Evolutionary conservation across 2,113 vertebrate species (phyloP), one percentile per base, ranked within the genome.

Genomic region (Odobenus rosmarus): DNA sequence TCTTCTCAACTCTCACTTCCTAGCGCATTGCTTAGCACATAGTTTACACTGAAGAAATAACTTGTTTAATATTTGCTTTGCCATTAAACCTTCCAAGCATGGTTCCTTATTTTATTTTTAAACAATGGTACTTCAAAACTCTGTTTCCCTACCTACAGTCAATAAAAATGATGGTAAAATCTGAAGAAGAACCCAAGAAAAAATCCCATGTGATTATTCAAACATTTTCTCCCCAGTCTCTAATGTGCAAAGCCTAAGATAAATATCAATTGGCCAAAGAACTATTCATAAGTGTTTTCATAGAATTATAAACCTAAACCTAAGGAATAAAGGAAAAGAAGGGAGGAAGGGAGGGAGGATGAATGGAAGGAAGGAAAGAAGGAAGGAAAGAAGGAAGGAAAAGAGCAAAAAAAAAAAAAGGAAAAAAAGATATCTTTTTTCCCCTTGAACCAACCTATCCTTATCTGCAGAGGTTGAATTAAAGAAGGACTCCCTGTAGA

Each of bases 21-120:
- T 31, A 31, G 4, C 16, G 24, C 18, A 15, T 36, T 8, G 62
- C n/a, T 61, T 55, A n/a, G 62, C 31, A 55, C 28, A 55, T 0
- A 28, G n/a, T 72, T 81, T 64, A 81, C n/a, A 19, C 3, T 28
- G 33, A 87, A 67, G 28, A 90, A 81, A 57, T 90, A 57, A 57
- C 4, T 90, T 67, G n/a, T 76, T 23, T 16, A 49, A 64, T n/a
- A 51, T 67, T 46, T 90, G 18, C 15, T 55, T 72, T 62, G 7
- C 31, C 10, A 13, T 74, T 72, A 64, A n/a, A 72, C 12, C n/a
- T 64, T 55, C 3, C 31, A 67, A 57, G 11, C 4, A 3, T 19
- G 39, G 21, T 49, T 88, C 51, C 24, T 77, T 55, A 88, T 86
- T 53, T 82, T 59, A 77, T 46, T 77, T 36, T 83, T 88, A 88